phyloP scores from a whole-genome alignment of 2,888 invertebrate genomes.

The Eueremaeus valkanovi region DNA sequence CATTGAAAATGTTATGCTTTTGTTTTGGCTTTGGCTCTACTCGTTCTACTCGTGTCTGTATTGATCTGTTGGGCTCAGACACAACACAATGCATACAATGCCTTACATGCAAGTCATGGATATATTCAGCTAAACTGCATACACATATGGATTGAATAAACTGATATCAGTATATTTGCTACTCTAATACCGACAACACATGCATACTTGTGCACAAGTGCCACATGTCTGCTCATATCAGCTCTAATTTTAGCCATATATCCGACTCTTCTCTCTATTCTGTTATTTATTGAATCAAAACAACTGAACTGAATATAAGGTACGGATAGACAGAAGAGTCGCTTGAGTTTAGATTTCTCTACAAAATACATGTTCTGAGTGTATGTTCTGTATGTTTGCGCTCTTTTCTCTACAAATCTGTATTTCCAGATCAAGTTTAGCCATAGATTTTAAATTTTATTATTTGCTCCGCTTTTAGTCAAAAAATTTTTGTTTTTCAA shows the following conservation, averaged over 20 bases:
- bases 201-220: constrained; percentile 3
- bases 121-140: not conserved
- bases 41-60: not conserved
- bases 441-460: not conserved
- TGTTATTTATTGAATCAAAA: constrained; percentile 29
- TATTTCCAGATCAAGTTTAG: not conserved
- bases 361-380: not conserved
- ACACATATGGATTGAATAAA: no score
- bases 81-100: not conserved
- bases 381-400: no score
- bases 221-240: constrained; percentile 30
- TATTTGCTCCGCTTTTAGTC: not conserved
- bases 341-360: not conserved
- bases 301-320: constrained; percentile 9
- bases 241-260: constrained; percentile 20
- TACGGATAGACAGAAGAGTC: not conserved
- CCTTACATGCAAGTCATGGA: not conserved
- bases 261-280: not conserved
- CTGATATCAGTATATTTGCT: no score
- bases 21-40: not conserved
- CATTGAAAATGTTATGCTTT: not conserved
- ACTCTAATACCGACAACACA: not conserved
- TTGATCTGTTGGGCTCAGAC: constrained; percentile 23
- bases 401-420: no score
- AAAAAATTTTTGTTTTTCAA: not conserved